Percentiles rank a stretch among this genome's conserved stretches.
These are phyloP conservation scores for Colostygia pectinataria DNA, from an alignment of 2,888 invertebrate genomes.

Conservation along the genomic window DNA sequence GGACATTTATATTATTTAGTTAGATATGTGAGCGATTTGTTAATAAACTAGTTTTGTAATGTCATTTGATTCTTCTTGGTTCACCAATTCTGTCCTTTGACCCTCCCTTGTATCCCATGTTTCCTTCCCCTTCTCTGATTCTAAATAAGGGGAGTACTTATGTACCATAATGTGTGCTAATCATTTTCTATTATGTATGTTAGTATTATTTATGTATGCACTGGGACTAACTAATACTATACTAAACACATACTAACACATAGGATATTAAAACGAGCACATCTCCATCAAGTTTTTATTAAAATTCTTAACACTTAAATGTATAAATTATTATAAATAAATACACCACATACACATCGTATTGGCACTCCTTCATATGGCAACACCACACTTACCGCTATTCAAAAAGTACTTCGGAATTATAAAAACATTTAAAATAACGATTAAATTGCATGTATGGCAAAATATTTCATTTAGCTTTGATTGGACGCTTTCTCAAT, in stretches of 20 bases:
- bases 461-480: conserved; percentile 38
- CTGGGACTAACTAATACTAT: conserved; percentile 11
- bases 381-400: conserved; percentile 46
- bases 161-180: conserved; percentile 1
- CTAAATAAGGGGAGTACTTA: conserved; percentile 12
- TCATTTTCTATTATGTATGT: conserved; percentile 7
- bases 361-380: conserved; percentile 70
- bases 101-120: conserved; percentile 62
- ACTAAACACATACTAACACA: conserved; percentile 14
- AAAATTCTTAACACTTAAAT: conserved; percentile 72
- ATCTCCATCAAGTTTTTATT: conserved; percentile 68
- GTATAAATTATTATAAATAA: conserved; percentile 65
- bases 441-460: conserved; percentile 31
- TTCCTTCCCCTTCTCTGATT: conserved; percentile 50
- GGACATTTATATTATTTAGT: conserved; percentile 67
- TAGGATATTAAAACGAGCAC: conserved; percentile 44
- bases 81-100: conserved; percentile 37
- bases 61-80: conserved; percentile 46
- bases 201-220: conserved; percentile 24
- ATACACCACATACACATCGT: conserved; percentile 62
- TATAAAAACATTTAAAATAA: conserved; percentile 34
- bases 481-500: conserved; percentile 48
- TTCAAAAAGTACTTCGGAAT: conserved; percentile 34
- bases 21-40: conserved; percentile 77
- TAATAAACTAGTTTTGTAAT: conserved; percentile 79